phyloP scores from a whole-genome alignment of 2,113 vertebrate genomes.

The Pungitius pungitius region DNA sequence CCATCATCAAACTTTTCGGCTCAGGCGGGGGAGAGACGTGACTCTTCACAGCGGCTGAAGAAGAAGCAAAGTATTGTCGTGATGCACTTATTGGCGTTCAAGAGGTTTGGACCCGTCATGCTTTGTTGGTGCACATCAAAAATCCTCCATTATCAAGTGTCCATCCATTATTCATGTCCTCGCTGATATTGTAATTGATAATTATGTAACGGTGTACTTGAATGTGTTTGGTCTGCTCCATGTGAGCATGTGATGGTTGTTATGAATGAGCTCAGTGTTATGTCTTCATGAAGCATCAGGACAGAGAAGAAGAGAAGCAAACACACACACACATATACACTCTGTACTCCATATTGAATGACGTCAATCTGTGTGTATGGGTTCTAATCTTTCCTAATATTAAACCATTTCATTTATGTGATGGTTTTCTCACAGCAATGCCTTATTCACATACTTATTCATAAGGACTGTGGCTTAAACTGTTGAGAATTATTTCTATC shows the following conservation, averaged over 20 bases:
- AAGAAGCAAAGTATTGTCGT: slow-evolving; percentile 30
- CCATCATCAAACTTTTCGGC: slow-evolving; percentile 13
- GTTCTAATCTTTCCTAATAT: not conserved
- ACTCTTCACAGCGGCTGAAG: slow-evolving; percentile 15
- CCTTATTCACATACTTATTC: slow-evolving; percentile 7
- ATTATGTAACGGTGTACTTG: slow-evolving; percentile 53
- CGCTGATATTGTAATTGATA: slow-evolving; percentile 25
- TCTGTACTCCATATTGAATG: not conserved
- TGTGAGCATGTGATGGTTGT: slow-evolving; percentile 59
- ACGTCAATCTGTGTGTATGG: not conserved
- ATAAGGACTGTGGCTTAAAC: not conserved
- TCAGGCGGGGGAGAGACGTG: not conserved
- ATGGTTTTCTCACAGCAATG: not conserved
- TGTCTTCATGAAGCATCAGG: slow-evolving; percentile 25
- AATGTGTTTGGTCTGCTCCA: slow-evolving; percentile 46
- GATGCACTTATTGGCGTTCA: slow-evolving; percentile 36
- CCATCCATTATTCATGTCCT: slow-evolving; percentile 58
- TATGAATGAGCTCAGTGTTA: slow-evolving; percentile 63
- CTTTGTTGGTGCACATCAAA: slow-evolving; percentile 50
- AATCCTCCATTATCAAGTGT: slow-evolving; percentile 31
- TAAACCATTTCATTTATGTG: not conserved
- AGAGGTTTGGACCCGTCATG: slow-evolving; percentile 25
- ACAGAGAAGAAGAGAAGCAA: not conserved
- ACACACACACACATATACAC: not conserved
- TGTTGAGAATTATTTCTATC: slow-evolving; percentile 15